phyloP scores from a whole-genome alignment of 1,140 invertebrate species.

The Apis laboriosa region DNA sequence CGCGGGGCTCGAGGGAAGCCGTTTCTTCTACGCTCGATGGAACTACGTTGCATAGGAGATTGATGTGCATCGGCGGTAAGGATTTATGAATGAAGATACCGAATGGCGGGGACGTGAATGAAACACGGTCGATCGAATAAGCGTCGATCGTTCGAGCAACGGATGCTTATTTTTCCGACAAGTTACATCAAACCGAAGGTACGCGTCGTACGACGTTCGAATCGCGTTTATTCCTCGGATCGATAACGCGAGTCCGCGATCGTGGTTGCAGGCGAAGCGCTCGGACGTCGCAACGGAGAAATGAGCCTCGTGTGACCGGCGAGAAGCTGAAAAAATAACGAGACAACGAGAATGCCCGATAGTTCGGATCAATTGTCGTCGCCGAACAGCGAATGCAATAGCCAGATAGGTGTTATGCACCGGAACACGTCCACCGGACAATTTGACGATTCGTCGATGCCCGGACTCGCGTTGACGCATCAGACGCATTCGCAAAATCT shows the following conservation, averaged over 20 bases:
- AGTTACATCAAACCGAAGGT: background rate
- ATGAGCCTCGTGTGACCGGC: constrained; percentile 14
- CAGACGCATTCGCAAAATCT: constrained; percentile 66
- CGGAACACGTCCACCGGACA: constrained; percentile 51
- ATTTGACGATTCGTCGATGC: constrained; percentile 53
- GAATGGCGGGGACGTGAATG: constrained; percentile 49
- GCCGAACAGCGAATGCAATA: constrained; percentile 76
- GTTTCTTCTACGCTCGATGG: background rate
- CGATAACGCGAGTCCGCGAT: constrained; percentile 13
- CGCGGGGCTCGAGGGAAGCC: background rate
- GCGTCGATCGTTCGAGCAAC: constrained; percentile 44
- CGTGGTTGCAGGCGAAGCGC: background rate
- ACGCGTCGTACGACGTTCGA: background rate
- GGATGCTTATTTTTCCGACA: constrained; percentile 54
- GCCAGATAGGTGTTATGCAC: constrained; percentile 70
- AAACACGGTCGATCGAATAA: constrained; percentile 54
- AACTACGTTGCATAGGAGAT: background rate
- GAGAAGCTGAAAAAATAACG: background rate
- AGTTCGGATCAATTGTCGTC: constrained; percentile 75
- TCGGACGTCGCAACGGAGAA: background rate
- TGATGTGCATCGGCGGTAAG: background rate
- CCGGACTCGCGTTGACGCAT: constrained; percentile 60
- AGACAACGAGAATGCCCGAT: constrained; percentile 71
- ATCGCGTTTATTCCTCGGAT: constrained; percentile 4
- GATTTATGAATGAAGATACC: constrained; percentile 52